Evolutionary conservation across 2,888 invertebrate species (phyloP).

Genomic region (Ochropleura leucogaster): DNA sequence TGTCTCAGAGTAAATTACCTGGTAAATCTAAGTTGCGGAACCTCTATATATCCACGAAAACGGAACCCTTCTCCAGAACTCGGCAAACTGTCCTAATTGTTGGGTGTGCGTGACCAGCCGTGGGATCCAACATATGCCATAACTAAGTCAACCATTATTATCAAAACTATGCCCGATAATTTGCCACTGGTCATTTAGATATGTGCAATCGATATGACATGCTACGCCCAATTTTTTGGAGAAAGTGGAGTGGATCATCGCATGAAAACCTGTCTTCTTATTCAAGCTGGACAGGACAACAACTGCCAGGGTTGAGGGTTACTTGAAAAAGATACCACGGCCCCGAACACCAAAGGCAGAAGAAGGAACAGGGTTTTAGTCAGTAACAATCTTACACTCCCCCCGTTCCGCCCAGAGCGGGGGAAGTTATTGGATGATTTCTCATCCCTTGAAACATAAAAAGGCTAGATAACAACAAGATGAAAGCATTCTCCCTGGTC

Average conservation of each 20-base stretch:
- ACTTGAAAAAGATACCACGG: too few species aligned
- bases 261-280: not conserved
- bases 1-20: too few species aligned
- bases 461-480: too few species aligned
- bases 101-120: conserved; percentile 69
- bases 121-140: conserved; percentile 72
- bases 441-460: too few species aligned
- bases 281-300: too few species aligned
- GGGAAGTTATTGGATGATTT: too few species aligned
- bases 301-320: too few species aligned
- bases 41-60: conserved; percentile 6
- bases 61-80: conserved; percentile 54
- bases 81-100: conserved; percentile 55
- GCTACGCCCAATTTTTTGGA: conserved; percentile 40
- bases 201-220: conserved; percentile 67
- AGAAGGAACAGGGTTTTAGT: too few species aligned
- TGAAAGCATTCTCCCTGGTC: not conserved
- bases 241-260: not conserved
- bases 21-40: too few species aligned
- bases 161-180: conserved; percentile 67
- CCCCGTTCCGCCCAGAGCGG: too few species aligned
- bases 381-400: too few species aligned
- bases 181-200: conserved; percentile 55
- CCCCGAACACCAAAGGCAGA: too few species aligned
- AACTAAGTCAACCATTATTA: conserved; percentile 65